phyloP scores from a whole-genome alignment of 2,888 invertebrate species.

The Eulithis testata region DNA sequence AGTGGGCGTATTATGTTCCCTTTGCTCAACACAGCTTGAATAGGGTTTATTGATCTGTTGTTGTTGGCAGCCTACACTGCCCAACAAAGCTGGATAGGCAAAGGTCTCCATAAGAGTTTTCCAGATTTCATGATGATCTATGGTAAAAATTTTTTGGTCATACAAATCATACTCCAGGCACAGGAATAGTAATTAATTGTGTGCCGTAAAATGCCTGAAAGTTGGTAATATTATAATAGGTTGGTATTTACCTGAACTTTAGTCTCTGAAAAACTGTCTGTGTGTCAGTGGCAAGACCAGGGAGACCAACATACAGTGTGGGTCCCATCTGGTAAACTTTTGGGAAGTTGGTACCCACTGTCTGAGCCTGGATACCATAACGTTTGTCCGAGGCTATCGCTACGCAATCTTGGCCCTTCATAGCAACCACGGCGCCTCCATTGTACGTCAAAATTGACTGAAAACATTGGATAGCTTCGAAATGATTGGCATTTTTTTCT shows the following conservation, averaged over 20 bases:
- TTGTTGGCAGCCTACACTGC: too few species aligned
- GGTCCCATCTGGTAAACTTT: conserved; percentile 98
- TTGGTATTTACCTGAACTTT: conserved; percentile 87
- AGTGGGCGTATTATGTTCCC: too few species aligned
- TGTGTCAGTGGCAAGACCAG: conserved; percentile 98
- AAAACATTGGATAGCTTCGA: conserved; percentile 41
- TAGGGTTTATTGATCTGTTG: too few species aligned
- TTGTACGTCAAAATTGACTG: conserved; percentile 94
- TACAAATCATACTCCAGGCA: too few species aligned
- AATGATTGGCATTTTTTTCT: background rate
- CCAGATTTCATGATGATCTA: too few species aligned
- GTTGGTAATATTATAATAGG: background rate
- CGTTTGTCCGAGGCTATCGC: conserved; percentile 98
- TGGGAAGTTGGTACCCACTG: conserved; percentile 95
- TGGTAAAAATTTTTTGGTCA: too few species aligned
- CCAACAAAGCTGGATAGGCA: too few species aligned
- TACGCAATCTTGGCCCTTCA: conserved; percentile 99
- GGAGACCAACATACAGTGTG: conserved; percentile 94
- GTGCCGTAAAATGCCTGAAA: too few species aligned
- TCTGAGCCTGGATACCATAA: conserved; percentile 97
- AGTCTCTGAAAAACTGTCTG: conserved; percentile 96
- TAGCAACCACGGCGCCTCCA: conserved; percentile 98
- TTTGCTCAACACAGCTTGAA: too few species aligned
- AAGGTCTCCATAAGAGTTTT: too few species aligned
- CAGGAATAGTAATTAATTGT: too few species aligned